phyloP scores from a whole-genome alignment of 2,797 vertebrate species.

The Clarias fuscus region DNA sequence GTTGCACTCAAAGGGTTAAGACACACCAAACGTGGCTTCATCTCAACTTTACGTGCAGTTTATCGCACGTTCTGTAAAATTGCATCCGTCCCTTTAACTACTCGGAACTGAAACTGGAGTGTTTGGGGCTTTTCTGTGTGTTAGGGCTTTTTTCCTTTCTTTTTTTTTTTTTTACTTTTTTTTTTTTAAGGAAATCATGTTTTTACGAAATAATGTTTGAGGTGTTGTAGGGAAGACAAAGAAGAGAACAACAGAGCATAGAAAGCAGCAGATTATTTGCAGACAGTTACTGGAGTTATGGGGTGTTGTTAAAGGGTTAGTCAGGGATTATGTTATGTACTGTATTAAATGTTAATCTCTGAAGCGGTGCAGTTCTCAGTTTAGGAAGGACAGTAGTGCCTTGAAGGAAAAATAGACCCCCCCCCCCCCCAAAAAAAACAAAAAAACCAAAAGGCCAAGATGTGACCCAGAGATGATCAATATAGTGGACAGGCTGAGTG shows the following conservation, averaged over 20 bases:
- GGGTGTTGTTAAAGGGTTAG: constrained; percentile 78
- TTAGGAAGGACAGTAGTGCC: constrained; percentile 33
- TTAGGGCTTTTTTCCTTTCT: constrained; percentile 12
- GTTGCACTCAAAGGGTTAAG: constrained; percentile 62
- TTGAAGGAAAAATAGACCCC: constrained; percentile 58
- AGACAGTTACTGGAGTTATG: constrained; percentile 73
- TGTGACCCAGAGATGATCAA: constrained; percentile 36
- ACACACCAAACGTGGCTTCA: constrained; percentile 26
- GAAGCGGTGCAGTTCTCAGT: constrained; percentile 73
- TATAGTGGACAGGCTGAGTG: constrained; percentile 29
- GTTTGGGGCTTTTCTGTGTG: constrained; percentile 39
- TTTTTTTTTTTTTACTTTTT: too few relatives aligned
- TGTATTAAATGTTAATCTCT: constrained; percentile 71
- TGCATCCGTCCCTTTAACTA: constrained; percentile 58
- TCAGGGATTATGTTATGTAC: constrained; percentile 83
- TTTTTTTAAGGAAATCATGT: constrained; percentile 7
- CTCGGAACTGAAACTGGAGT: constrained; percentile 33
- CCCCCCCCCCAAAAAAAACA: too few relatives aligned
- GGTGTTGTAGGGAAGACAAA: constrained; percentile 65
- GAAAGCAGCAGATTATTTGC: constrained; percentile 70
- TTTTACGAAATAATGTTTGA: constrained; percentile 48
- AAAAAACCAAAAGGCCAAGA: constrained; percentile 24
- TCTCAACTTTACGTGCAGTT: constrained; percentile 31
- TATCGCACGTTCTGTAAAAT: constrained; percentile 13
- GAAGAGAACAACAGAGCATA: constrained; percentile 56